Conservation (phyloP, 2,888 invertebrate species). For the Hemistola chrysoprasaria region DNA sequence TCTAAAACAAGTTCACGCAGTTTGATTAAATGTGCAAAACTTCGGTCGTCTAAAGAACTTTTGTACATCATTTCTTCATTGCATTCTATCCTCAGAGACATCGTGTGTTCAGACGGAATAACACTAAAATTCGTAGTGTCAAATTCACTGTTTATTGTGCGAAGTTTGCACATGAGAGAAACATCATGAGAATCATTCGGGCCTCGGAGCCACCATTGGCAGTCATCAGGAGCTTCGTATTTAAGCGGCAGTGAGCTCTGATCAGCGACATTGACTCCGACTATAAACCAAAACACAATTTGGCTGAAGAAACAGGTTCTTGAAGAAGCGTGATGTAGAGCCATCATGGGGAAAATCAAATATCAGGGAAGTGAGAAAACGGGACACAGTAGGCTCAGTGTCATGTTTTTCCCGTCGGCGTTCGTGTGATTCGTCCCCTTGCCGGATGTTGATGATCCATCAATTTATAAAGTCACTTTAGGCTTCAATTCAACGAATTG, state of each 20-base stretch:
- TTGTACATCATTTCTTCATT: slow-evolving; percentile 91
- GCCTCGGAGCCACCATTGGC: slow-evolving; percentile 88
- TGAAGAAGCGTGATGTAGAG: slow-evolving; percentile 57
- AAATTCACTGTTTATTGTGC: slow-evolving; percentile 93
- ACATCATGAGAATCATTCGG: slow-evolving; percentile 86
- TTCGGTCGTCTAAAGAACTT: slow-evolving; percentile 88
- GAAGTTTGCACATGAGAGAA: slow-evolving; percentile 88
- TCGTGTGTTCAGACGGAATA: slow-evolving; percentile 92
- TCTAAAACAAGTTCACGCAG: slow-evolving; percentile 91
- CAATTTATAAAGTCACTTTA: slow-evolving; percentile 71
- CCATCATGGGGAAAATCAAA: slow-evolving; percentile 73
- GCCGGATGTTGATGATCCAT: slow-evolving; percentile 78
- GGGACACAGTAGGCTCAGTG: slow-evolving; percentile 73
- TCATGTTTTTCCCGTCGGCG: slow-evolving; percentile 81
- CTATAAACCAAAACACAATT: slow-evolving; percentile 68
- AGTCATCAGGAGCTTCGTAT: slow-evolving; percentile 94
- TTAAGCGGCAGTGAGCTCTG: slow-evolving; percentile 75
- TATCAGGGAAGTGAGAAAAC: slow-evolving; percentile 78
- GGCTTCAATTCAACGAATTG: slow-evolving; percentile 58
- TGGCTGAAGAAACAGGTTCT: slow-evolving; percentile 60
- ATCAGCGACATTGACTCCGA: slow-evolving; percentile 72
- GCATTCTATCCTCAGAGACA: slow-evolving; percentile 89
- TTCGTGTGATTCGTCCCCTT: slow-evolving; percentile 70
- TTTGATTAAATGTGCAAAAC: slow-evolving; percentile 90
- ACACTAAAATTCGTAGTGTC: slow-evolving; percentile 94